A percentile compares a stretch with the other conserved stretches of the same genome.
Conservation (phyloP, 1,140 invertebrate genomes). For the Drosophila nigromelanica region DNA sequence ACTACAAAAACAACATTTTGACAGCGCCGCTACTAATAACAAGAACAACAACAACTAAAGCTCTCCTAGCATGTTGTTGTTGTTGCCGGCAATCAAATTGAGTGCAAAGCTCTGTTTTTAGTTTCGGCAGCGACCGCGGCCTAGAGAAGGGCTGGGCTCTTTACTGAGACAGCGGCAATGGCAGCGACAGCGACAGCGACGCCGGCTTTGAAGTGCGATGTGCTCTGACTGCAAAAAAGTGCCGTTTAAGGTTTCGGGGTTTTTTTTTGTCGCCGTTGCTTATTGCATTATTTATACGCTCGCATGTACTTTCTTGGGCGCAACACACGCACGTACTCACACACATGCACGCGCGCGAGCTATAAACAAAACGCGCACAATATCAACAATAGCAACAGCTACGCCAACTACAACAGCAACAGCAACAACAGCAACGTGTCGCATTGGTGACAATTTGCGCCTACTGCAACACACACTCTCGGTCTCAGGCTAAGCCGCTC, state of each 20-base stretch:
- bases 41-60: constrained; percentile 21
- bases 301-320: constrained; percentile 42
- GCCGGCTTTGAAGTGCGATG: constrained; percentile 60
- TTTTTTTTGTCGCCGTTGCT: constrained; percentile 48
- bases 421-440: constrained; percentile 20
- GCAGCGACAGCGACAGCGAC: constrained; percentile 13
- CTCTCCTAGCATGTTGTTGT: constrained; percentile 42
- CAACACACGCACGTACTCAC: constrained; percentile 39
- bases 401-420: constrained; percentile 23
- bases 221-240: constrained; percentile 77
- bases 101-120: constrained; percentile 73
- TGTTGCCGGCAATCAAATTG: constrained; percentile 59
- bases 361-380: constrained; percentile 62
- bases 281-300: constrained; percentile 73
- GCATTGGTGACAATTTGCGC: constrained; percentile 70
- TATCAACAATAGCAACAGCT: constrained; percentile 41
- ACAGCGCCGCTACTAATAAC: constrained; percentile 1
- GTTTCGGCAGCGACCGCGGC: constrained; percentile 43
- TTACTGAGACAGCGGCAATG: background rate
- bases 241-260: constrained; percentile 66
- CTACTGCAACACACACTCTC: constrained; percentile 65
- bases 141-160: constrained; percentile 38
- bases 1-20: constrained; percentile 48
- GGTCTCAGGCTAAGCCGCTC: constrained; percentile 30
- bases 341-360: constrained; percentile 10